phyloP scores from a whole-genome alignment of 2,888 invertebrate genomes.

The Melieria picta region DNA sequence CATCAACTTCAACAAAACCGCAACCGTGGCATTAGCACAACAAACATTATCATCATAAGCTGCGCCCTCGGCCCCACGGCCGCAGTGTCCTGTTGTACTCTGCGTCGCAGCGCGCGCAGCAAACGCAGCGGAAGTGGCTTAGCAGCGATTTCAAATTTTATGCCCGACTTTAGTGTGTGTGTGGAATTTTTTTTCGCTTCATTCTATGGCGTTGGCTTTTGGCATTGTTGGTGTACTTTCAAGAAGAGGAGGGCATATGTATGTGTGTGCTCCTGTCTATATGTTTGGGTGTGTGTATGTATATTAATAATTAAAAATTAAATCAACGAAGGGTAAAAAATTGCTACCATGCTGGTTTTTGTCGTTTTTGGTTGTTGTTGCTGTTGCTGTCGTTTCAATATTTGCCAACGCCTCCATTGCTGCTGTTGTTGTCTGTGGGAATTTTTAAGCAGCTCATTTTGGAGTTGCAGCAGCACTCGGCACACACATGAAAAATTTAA shows the following conservation, averaged over 20 bases:
- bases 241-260: not conserved
- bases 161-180: slow-evolving; percentile 1
- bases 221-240: slow-evolving; percentile 24
- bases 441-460: slow-evolving; percentile 30
- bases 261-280: slow-evolving; percentile 31
- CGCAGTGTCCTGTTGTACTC: slow-evolving; percentile 17
- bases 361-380: slow-evolving; percentile 34
- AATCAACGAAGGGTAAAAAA: slow-evolving; percentile 27
- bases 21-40: slow-evolving; percentile 22
- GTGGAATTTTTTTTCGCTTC: slow-evolving; percentile 12
- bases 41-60: slow-evolving; percentile 31
- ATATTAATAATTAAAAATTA: slow-evolving; percentile 30
- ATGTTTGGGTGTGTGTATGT: slow-evolving; percentile 40
- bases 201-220: slow-evolving; percentile 3
- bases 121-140: slow-evolving; percentile 26
- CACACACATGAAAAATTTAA: not conserved
- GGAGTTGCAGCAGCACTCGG: not conserved
- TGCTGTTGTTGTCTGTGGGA: slow-evolving; percentile 6
- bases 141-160: slow-evolving; percentile 25
- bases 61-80: slow-evolving; percentile 6
- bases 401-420: too few relatives aligned
- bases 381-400: slow-evolving; percentile 21
- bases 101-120: not conserved
- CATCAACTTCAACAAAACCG: slow-evolving; percentile 24
- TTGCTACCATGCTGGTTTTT: slow-evolving; percentile 33